A percentile compares a stretch with the other conserved stretches of the same genome.
Evolutionary conservation across 2,113 vertebrate species (phyloP).

Genomic region (Orientallactaga bullata): DNA sequence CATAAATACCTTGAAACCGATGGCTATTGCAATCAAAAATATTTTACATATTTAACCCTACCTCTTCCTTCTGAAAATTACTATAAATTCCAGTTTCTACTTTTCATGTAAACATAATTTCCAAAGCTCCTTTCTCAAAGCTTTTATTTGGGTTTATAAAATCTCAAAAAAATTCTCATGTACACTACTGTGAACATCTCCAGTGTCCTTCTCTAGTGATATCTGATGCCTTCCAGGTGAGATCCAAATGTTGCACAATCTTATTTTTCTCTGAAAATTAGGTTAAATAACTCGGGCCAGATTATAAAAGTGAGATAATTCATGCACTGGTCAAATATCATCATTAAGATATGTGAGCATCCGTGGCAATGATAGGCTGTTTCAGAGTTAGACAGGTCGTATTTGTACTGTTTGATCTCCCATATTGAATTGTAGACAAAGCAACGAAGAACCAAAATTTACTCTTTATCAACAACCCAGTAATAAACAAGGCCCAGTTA

Average conservation of each 20-base stretch:
- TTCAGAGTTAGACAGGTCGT: constrained; percentile 3
- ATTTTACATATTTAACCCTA: neutral
- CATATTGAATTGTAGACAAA: neutral
- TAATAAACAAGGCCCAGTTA: constrained; percentile 39
- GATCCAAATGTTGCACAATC: neutral
- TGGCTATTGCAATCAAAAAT: neutral
- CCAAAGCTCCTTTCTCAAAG: neutral
- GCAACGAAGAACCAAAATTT: neutral
- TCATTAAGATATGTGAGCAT: constrained; percentile 23
- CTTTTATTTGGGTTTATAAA: neutral
- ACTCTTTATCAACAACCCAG: neutral
- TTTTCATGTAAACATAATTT: neutral
- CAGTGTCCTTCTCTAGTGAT: neutral
- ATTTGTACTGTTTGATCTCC: neutral
- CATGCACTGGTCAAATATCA: constrained; percentile 8
- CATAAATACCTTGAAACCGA: neutral
- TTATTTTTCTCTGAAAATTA: constrained; percentile 1
- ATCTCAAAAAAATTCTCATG: neutral
- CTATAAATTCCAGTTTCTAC: neutral
- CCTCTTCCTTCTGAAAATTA: neutral
- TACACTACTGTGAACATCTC: neutral
- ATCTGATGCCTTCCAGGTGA: neutral
- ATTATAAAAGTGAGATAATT: neutral
- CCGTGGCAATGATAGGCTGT: neutral
- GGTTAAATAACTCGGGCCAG: neutral